Percentiles rank a stretch among this genome's conserved stretches.
Evolutionary conservation across 2,113 vertebrate genomes (phyloP).

Genomic region (Siniperca knerii): DNA sequence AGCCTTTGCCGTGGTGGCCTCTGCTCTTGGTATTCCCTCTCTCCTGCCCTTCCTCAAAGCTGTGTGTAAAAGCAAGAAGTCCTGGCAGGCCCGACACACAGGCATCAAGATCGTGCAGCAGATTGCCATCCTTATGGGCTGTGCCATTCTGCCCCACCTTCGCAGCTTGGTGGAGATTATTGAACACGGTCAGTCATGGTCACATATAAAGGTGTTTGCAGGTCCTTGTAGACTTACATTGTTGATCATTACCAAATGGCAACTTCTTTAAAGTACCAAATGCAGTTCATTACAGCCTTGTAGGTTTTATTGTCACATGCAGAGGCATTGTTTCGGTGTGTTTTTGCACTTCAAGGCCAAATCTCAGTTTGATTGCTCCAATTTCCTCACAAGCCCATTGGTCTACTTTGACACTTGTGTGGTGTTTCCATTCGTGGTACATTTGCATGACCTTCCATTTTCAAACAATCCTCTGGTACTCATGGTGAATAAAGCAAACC

Average conservation of each 20-base stretch:
- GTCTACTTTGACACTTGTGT: no score
- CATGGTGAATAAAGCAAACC: no score
- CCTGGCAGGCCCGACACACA: constrained; percentile 98
- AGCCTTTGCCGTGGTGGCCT: constrained; percentile 98
- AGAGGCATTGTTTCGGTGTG: neutral
- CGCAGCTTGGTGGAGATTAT: constrained; percentile 99
- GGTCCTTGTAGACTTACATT: neutral
- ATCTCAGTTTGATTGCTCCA: no score
- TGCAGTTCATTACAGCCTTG: neutral
- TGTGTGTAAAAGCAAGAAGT: constrained; percentile 99
- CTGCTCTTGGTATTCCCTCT: constrained; percentile 97
- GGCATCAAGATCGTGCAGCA: constrained; percentile 99
- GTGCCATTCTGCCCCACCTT: constrained; percentile 97
- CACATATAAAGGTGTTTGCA: neutral
- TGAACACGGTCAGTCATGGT: constrained; percentile 91
- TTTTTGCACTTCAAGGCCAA: neutral
- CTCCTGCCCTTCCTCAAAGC: constrained; percentile 98
- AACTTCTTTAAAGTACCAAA: neutral
- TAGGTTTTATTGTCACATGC: neutral
- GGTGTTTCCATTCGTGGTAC: no score
- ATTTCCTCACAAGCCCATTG: no score
- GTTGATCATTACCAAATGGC: neutral
- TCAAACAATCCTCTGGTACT: no score
- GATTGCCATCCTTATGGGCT: constrained; percentile 99
- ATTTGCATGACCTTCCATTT: no score